Evolutionary conservation across 2,797 vertebrate species (phyloP), one percentile per base, ranked within the genome.

Genomic region (Psittacula derbiana): DNA sequence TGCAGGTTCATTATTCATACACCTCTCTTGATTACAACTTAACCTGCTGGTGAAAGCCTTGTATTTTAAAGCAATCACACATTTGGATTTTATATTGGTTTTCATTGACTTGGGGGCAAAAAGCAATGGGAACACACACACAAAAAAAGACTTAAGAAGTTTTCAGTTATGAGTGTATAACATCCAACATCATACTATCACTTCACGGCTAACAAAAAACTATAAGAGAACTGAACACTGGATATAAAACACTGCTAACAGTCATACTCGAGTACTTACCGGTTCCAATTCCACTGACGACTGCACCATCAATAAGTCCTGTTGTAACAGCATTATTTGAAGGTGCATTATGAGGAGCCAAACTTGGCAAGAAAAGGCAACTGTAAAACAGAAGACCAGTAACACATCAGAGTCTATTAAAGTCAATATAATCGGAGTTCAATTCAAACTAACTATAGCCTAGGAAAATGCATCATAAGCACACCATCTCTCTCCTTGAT

Each of bases 331-430:
- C 97, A 86, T 99, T 99, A 96, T 98, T 99, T 92, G 98, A 98
- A 44, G 98, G 98, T 8, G 98, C 98, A 19, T 99, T 99, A 95
- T 99, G 99, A 44, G 99, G 99, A 61, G 99, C 99, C 98, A 99
- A 97, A 89, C 99, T 99, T 83, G 99, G 99, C 95, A 99, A 98
- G 94, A 99, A 99, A 91, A 99, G 97, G 94, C 99, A 99, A 86
- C 99, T 99, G 93, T 57, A 60, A 88, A 93, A 92, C 11, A 94
- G 65, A 96, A 81, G 50, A 96, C 31, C 83, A 24, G 62, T 5
- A 75, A 71, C 3, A 46, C 5, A 38, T 52, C 43, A 67, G 49
- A 87, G 41, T 55, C 90, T 36, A 60, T 16, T 11, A 13, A 69
- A 87, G 16, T 49, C 49, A 80, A 8, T 4, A 30, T 8, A 78